Percentiles rank a stretch among this genome's conserved stretches.
These are phyloP conservation scores for Gila robusta DNA, from an alignment of 2,797 vertebrate genomes.

Conservation along the genomic window DNA sequence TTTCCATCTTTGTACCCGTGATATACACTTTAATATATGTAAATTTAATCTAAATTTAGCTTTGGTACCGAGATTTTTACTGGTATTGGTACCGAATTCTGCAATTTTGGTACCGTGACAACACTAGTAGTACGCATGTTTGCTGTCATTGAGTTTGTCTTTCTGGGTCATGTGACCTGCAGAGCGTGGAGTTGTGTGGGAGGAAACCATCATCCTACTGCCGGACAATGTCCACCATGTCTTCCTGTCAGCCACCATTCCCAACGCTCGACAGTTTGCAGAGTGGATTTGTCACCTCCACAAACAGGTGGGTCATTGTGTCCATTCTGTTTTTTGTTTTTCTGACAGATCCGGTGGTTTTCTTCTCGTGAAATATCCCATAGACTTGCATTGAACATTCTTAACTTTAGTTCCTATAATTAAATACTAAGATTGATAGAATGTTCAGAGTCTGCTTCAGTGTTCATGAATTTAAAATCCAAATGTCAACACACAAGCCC, in stretches of 20 bases:
- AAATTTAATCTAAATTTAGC: too few species aligned
- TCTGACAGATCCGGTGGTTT: not conserved
- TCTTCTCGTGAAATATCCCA: not conserved
- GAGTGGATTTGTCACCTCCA: slow-evolving; percentile 99
- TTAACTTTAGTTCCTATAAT: not conserved
- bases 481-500: not conserved
- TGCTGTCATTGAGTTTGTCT: not conserved
- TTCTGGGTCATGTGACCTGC: slow-evolving; percentile 60
- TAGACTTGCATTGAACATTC: not conserved
- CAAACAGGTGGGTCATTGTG: slow-evolving; percentile 84
- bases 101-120: too few species aligned
- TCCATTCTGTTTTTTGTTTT: not conserved
- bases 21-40: too few species aligned
- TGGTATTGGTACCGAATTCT: too few species aligned
- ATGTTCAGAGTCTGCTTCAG: not conserved
- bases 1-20: too few species aligned
- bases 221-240: slow-evolving; percentile 99
- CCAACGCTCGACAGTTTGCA: slow-evolving; percentile 96
- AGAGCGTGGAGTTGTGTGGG: slow-evolving; percentile 99
- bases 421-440: not conserved
- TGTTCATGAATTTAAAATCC: not conserved
- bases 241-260: slow-evolving; percentile 97
- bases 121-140: not conserved
- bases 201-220: slow-evolving; percentile 98
- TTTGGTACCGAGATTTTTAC: too few species aligned